Base-by-base conservation (phyloP, 92 coral and sea anemone genomes). In the Paramuricea clavata region DNA sequence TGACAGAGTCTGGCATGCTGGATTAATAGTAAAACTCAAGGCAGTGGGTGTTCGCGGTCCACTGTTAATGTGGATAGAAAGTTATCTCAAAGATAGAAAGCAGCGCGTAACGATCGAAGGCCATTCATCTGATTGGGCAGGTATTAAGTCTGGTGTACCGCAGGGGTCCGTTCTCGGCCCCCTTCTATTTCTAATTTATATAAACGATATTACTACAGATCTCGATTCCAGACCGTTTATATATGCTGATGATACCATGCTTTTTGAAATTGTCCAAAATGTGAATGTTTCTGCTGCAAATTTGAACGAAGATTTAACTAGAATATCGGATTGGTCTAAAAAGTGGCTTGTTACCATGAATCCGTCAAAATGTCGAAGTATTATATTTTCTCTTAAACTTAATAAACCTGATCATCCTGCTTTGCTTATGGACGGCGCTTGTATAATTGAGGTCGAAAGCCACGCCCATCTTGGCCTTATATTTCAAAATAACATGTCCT, bases 161-260 rank as follows among this genome's bases (percentile, higher is more conserved):
- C 81, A 83, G 8, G 81, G 60, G 7, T 83, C 87, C 5, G 87
- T 83, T 6, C 65, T 83, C 16, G 87, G 87, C 10, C 87, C 87
- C 3, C 33, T 85, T 1, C 56, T 85, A 2, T 85, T 85, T 25
- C 59, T 85, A 12, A 59, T 85, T 50, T 85, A 85, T 59, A 85
- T 85, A 50, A 85, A 76, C 39, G 89, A 85, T 62, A 31, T 85
- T 19, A 26, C 69, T 47, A 69, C 32, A 10, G 71, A 44, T 3
- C 19, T 81, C 50, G 33, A 43, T 15, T 81, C 90, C 25, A 49
- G 39, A 0, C 82, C 87, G 31, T 69, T 87, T 79, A 23, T 87
- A 3, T 80, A 87, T 69, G 90, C 90, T 19, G 90, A 87, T 69
- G 90, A 80, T 81, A 87, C 90, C 2, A 64, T 79, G 12, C 49